Evolutionary conservation across 2,797 vertebrate genomes (phyloP), one percentile per base, ranked within the genome.

Genomic region (Caiman crocodilus): DNA sequence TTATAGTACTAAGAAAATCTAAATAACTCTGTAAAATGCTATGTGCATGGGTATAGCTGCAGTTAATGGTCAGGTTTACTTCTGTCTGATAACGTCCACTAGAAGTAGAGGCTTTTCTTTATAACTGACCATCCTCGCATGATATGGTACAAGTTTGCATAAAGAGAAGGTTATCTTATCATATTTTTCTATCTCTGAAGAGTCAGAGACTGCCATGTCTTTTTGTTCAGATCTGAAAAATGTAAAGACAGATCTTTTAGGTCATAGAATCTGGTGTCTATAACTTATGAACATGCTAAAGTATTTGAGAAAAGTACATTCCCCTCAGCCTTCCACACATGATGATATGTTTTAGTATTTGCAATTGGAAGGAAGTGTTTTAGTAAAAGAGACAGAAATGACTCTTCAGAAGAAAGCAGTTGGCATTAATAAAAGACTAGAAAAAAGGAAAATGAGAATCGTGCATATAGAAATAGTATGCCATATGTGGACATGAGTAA

Each of bases 21-120:
- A 42, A 3, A 25, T 0, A 77, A 73, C 71, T 32, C 35, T 25
- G 61, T 77, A 67, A 50, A 0, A 4, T 26, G n/a, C 0, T 6
- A 7, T 1, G 7, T 1, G 28, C 21, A 21, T 4, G 79, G 64
- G 25, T 64, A 80, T 0, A 0, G 15, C n/a, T 42, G 18, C 69
- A 26, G 17, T 60, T 21, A 35, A 20, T 7, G 7, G 28, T 10
- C 55, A 50, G 35, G 23, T 50, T 73, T 26, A 73, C 35, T 42
- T 73, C 50, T 26, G 25, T 73, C 35, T 50, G 35, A 26, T 73
- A 50, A 50, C 35, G 2, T 50, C 23, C 35, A 50, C 21, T 73
- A 73, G 16, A 73, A 25, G 42, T 50, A 73, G 35, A 73, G 35
- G 16, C 13, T 73, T 42, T 25, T 73, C 23, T 32, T 73, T 50